These are phyloP conservation scores for Aythya baeri DNA, from an alignment of 2,113 vertebrate genomes.

Conservation along the genomic window DNA sequence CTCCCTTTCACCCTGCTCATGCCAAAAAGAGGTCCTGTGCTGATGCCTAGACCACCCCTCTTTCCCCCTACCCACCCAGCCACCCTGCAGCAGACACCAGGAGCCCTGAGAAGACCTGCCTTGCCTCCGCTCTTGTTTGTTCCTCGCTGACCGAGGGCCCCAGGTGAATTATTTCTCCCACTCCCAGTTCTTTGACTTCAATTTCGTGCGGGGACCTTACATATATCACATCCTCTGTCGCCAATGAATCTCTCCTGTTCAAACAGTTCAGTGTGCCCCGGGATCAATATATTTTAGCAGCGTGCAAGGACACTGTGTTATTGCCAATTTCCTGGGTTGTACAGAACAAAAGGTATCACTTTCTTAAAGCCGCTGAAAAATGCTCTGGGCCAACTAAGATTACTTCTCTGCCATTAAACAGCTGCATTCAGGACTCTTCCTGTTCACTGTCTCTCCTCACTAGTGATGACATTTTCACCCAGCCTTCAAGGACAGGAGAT, in stretches of 20 bases:
- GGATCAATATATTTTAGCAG: conserved; percentile 65
- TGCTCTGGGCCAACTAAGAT: background rate
- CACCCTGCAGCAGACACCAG: background rate
- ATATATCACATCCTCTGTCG: conserved; percentile 17
- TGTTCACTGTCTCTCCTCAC: background rate
- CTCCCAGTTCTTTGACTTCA: conserved; percentile 8
- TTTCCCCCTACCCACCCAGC: background rate
- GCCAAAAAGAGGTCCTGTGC: background rate
- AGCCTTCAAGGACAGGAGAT: background rate
- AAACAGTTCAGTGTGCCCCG: conserved; percentile 17
- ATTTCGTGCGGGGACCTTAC: background rate
- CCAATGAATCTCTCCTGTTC: conserved; percentile 51
- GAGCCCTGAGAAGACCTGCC: background rate
- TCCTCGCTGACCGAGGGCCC: background rate
- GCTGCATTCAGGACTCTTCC: background rate
- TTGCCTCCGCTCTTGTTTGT: background rate
- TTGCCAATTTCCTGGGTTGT: conserved; percentile 32
- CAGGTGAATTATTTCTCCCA: conserved; percentile 29
- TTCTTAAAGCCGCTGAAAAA: conserved; percentile 46
- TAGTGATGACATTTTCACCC: background rate
- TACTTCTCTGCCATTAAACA: background rate
- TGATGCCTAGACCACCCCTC: background rate
- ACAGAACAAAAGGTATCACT: conserved; percentile 44
- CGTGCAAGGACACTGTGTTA: conserved; percentile 56
- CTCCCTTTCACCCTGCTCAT: background rate